Evolutionary conservation across 2,113 vertebrate species (phyloP).

Genomic region (Bothrops jararaca): DNA sequence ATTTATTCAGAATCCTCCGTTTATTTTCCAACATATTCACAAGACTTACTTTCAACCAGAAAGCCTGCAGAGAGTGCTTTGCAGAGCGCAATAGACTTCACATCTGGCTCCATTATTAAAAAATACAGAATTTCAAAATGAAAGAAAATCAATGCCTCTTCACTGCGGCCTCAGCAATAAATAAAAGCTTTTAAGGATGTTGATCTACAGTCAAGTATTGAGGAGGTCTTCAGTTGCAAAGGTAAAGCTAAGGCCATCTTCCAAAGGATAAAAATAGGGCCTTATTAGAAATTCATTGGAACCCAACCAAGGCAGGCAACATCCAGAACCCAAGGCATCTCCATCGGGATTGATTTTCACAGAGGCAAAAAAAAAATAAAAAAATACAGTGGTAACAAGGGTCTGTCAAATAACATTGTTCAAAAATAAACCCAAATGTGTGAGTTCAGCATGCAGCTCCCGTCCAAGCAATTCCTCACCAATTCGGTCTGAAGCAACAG

Average conservation of each 20-base stretch:
- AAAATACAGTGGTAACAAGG: neutral
- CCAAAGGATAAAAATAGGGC: neutral
- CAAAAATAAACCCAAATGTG: neutral
- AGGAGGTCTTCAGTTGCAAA: neutral
- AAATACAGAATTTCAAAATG: slow-evolving; percentile 4
- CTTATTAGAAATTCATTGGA: neutral
- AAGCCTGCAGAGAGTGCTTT: neutral
- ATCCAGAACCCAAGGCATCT: neutral
- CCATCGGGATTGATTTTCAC: neutral
- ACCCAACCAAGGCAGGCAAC: neutral
- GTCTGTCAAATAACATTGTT: neutral
- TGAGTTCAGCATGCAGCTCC: neutral
- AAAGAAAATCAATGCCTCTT: neutral
- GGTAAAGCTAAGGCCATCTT: neutral
- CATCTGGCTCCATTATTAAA: neutral
- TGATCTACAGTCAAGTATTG: neutral
- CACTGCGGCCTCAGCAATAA: neutral
- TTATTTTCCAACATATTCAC: neutral
- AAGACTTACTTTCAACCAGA: neutral
- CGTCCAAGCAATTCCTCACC: neutral
- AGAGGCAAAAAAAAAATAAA: neutral
- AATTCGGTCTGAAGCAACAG: neutral
- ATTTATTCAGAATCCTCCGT: neutral
- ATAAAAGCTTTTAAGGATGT: slow-evolving; percentile 13
- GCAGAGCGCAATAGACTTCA: no score